Percentiles rank a stretch among this genome's conserved stretches.
Evolutionary conservation across 2,888 invertebrate species (phyloP).

Genomic region (Andrena camellia): DNA sequence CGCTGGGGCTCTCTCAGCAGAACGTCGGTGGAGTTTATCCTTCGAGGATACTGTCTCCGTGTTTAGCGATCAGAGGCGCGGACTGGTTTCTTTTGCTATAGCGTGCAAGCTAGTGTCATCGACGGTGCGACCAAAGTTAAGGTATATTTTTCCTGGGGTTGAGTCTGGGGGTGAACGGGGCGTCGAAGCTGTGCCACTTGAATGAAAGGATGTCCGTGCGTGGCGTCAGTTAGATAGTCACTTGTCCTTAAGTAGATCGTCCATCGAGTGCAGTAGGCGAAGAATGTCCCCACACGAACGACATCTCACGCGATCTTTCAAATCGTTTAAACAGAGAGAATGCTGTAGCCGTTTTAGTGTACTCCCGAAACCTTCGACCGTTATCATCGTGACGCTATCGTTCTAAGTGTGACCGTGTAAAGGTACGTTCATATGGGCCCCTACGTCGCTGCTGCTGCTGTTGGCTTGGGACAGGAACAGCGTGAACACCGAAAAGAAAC

Average conservation of each 20-base stretch:
- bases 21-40: no score
- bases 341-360: conserved; percentile 46
- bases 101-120: conserved; percentile 1
- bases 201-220: conserved; percentile 24
- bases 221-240: conserved; percentile 37
- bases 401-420: conserved; percentile 45
- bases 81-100: neutral
- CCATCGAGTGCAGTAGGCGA: conserved; percentile 30
- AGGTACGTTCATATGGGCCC: conserved; percentile 61
- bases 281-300: conserved; percentile 38
- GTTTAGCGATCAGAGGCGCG: neutral
- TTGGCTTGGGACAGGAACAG: neutral
- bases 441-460: conserved; percentile 13
- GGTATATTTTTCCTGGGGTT: neutral
- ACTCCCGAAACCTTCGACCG: conserved; percentile 47
- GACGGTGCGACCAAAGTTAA: neutral
- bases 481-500: conserved; percentile 31
- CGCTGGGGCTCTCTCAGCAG: no score
- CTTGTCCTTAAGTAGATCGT: conserved; percentile 36
- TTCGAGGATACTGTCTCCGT: no score
- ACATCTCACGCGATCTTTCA: conserved; percentile 69
- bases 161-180: neutral
- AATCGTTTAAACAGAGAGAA: conserved; percentile 48
- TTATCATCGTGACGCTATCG: conserved; percentile 40
- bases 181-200: conserved; percentile 11